phyloP scores from a whole-genome alignment of 1,140 invertebrate species.

The Latrodectus geometricus region DNA sequence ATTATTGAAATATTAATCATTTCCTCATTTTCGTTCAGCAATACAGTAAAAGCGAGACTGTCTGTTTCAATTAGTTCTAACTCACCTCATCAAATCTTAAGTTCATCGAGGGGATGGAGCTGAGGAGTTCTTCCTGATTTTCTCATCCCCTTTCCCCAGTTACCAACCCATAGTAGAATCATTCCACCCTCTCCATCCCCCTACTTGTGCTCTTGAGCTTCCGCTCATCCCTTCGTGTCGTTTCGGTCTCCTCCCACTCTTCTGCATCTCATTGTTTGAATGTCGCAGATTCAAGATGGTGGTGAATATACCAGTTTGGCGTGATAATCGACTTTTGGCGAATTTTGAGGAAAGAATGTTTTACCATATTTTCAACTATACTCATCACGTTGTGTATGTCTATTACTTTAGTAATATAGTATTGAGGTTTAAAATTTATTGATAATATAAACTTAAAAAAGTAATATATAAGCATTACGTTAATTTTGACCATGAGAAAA shows the following conservation, averaged over 20 bases:
- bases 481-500: no score
- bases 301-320: background rate
- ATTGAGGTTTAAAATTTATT: no score
- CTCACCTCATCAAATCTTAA: background rate
- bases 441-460: no score
- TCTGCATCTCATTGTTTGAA: conserved; percentile 56
- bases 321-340: background rate
- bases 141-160: background rate
- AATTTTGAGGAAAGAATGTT: background rate
- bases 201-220: conserved; percentile 46
- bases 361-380: no score
- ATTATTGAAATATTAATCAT: conserved; percentile 46
- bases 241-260: conserved; percentile 52
- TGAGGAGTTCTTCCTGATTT: background rate
- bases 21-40: background rate
- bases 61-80: conserved; percentile 31
- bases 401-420: no score
- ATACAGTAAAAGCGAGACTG: background rate
- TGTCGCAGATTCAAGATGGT: conserved; percentile 30
- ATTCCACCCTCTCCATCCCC: background rate
- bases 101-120: background rate
- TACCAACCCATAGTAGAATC: background rate
- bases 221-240: conserved; percentile 57
- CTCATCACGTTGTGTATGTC: no score
- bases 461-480: no score